phyloP scores from a whole-genome alignment of 2,888 invertebrate species.

The Malthinus flaveolus region DNA sequence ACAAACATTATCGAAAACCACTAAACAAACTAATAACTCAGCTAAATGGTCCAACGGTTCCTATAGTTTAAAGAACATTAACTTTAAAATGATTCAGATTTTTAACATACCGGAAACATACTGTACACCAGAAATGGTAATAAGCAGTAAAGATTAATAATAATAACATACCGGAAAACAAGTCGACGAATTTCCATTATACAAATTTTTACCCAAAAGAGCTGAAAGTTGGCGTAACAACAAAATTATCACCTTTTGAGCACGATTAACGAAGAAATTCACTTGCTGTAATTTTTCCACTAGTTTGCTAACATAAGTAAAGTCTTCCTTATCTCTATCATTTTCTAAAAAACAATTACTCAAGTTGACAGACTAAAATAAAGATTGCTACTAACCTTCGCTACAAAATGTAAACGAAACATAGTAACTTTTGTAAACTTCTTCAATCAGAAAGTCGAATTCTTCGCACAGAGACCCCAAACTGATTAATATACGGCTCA shows the following conservation, averaged over 20 bases:
- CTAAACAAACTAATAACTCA: constrained; percentile 67
- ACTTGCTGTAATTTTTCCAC: constrained; percentile 67
- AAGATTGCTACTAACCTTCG: constrained; percentile 56
- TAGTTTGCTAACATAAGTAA: constrained; percentile 56
- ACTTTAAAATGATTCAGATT: not conserved
- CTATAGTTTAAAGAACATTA: constrained; percentile 46
- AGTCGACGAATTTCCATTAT: constrained; percentile 41
- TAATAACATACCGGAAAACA: constrained; percentile 48
- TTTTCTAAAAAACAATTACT: constrained; percentile 36
- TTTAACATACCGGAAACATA: constrained; percentile 47
- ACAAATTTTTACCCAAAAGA: constrained; percentile 60
- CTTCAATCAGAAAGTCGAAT: constrained; percentile 66
- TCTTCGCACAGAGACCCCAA: constrained; percentile 80
- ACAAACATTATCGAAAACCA: constrained; percentile 69
- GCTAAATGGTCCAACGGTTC: constrained; percentile 61
- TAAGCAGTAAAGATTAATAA: constrained; percentile 31
- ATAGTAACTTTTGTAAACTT: constrained; percentile 68
- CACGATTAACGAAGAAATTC: constrained; percentile 69
- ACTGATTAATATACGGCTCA: constrained; percentile 79
- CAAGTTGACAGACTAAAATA: not conserved
- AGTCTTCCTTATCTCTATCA: constrained; percentile 40
- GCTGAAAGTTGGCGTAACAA: constrained; percentile 76
- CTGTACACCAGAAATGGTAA: not conserved
- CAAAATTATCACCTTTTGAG: constrained; percentile 71
- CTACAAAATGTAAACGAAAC: constrained; percentile 68